A percentile compares a stretch with the other conserved stretches of the same genome.
phyloP scores from a whole-genome alignment of 2,888 invertebrate species.

The Serrognathus titanus region DNA sequence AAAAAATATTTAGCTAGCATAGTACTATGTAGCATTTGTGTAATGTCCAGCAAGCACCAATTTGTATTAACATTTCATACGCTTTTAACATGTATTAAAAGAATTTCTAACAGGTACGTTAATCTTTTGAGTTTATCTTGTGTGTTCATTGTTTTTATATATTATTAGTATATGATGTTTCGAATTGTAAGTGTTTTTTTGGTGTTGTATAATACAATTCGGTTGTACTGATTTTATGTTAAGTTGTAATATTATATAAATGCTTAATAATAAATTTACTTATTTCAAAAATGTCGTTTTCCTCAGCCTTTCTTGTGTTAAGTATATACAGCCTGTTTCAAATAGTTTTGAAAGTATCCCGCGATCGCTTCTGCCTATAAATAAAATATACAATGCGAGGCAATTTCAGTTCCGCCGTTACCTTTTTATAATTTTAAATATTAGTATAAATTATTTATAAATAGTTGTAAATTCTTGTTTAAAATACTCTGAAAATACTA shows the following conservation, averaged over 20 bases:
- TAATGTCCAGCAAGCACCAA: constrained; percentile 39
- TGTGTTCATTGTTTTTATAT: not conserved
- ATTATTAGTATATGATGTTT: constrained; percentile 1
- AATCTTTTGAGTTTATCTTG: not conserved
- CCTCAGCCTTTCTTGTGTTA: not conserved
- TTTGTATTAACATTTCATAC: constrained; percentile 41
- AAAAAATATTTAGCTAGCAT: constrained; percentile 35
- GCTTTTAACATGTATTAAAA: constrained; percentile 34
- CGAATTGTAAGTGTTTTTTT: constrained; percentile 10
- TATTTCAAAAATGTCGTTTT: constrained; percentile 12
- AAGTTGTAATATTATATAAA: constrained; percentile 15
- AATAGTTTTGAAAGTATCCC: too few relatives aligned
- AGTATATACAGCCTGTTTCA: too few relatives aligned
- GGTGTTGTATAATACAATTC: constrained; percentile 9
- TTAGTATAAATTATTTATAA: too few relatives aligned
- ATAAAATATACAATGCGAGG: too few relatives aligned
- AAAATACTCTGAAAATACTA: too few relatives aligned
- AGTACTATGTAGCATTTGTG: constrained; percentile 38
- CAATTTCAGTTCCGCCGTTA: too few relatives aligned
- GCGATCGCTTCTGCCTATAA: too few relatives aligned
- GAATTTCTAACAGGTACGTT: constrained; percentile 7
- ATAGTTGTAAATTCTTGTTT: too few relatives aligned
- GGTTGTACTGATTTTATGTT: constrained; percentile 13
- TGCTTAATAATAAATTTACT: constrained; percentile 21
- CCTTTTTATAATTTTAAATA: too few relatives aligned